Evolutionary conservation across 2,113 vertebrate genomes (phyloP), one percentile per base, ranked within the genome.

Genomic region (Cyanistes caeruleus): DNA sequence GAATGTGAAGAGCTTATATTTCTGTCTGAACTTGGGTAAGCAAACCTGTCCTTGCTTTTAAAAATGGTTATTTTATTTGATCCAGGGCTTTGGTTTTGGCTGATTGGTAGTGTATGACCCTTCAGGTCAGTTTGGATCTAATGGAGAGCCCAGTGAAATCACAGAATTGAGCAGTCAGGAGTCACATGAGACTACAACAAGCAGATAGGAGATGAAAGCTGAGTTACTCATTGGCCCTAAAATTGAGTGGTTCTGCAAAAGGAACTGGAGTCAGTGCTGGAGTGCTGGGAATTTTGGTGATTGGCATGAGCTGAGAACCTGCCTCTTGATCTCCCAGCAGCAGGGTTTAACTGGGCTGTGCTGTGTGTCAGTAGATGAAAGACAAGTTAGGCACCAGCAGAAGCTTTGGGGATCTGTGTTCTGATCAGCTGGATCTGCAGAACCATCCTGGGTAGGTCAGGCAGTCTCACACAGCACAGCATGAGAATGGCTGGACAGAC

Each of bases 1-100:
- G 96, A 95, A 97, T 92, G 87, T 81, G 84, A 87, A 68, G 76
- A 89, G 90, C 80, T 95, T 95, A 59, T 94, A 49, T 96, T 97
- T 97, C 94, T 95, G 75, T 93, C 82, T 97, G 81, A 93, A 83
- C 58, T 94, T 92, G 80, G 77, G 82, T 85, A 94, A 94, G 93
- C 86, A 95, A 75, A 84, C 74, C 55, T 89, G 53, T 90, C 58
- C 33, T 91, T 93, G 53, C 87, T 78, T 91, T 94, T 88, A 60
- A 52, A 79, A 95, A 67, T 4, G 2, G 56, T 56, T 64, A 60
- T 75, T 91, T 95, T 92, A 62, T 89, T 89, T 87, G 80, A 92
- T 87, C 84, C 70, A 87, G 56, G 46, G 20, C 70, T 91, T 97
- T 0, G 0, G 5, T 62, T 96, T 89, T 90, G 69, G 43, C 37